Percentiles rank a stretch among this genome's conserved stretches.
Evolutionary conservation across 2,113 vertebrate genomes (phyloP).

Genomic region (Pelecanus crispus): DNA sequence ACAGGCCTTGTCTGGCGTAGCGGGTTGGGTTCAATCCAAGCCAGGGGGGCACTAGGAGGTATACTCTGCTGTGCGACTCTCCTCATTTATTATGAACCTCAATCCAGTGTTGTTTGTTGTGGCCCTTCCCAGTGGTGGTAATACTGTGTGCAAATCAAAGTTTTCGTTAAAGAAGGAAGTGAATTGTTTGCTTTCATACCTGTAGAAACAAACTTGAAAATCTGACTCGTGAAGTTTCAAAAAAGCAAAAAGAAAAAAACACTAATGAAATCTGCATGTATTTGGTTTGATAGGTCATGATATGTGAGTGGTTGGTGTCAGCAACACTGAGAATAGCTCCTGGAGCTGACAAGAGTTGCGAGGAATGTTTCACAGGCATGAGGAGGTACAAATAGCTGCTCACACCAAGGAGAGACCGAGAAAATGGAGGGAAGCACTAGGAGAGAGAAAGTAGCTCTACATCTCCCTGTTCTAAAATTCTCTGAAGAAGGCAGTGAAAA

Average conservation of each 20-base stretch:
- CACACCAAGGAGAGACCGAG: background rate
- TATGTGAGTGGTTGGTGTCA: background rate
- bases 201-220: background rate
- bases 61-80: background rate
- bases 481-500: background rate
- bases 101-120: background rate
- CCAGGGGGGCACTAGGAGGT: background rate
- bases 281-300: background rate
- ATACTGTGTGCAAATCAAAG: background rate
- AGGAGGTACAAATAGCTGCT: background rate
- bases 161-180: background rate
- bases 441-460: background rate
- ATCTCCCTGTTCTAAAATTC: background rate
- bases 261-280: background rate
- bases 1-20: background rate
- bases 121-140: background rate
- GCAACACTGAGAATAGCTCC: background rate
- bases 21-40: background rate
- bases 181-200: background rate
- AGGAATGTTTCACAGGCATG: background rate
- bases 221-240: background rate
- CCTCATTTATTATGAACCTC: background rate
- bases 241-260: background rate
- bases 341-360: background rate
- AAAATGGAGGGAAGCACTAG: background rate